Percentiles rank a stretch among this genome's conserved stretches.
These are phyloP conservation scores for Notarius quadriscutis DNA, from an alignment of 2,113 vertebrate genomes.

Conservation along the genomic window DNA sequence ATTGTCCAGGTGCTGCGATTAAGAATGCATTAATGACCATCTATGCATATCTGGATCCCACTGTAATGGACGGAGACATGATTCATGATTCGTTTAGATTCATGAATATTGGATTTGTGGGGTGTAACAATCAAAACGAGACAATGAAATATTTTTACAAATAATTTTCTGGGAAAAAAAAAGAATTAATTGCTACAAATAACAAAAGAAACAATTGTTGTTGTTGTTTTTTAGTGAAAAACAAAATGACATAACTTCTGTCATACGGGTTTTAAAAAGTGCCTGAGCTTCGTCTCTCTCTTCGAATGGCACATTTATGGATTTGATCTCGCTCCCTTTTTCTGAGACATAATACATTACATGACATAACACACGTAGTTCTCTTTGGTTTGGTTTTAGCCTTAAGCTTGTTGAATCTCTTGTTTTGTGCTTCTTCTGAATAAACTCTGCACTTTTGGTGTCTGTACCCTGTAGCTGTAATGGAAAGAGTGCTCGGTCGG, in stretches of 20 bases:
- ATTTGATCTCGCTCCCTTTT: neutral
- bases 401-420: neutral
- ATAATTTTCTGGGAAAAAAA: neutral
- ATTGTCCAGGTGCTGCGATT: too few species aligned
- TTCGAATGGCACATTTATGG: neutral
- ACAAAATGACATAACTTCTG: too few species aligned
- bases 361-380: neutral
- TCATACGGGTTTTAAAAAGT: neutral
- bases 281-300: neutral
- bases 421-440: neutral
- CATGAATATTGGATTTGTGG: neutral
- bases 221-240: neutral
- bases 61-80: too few species aligned
- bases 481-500: neutral
- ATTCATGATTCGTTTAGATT: neutral
- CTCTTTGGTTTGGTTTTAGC: neutral
- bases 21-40: too few species aligned
- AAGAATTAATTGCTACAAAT: too few species aligned
- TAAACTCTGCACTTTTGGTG: neutral
- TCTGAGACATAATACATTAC: neutral
- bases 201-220: too few species aligned
- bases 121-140: neutral
- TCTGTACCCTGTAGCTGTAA: neutral
- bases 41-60: too few species aligned
- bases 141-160: neutral